These are phyloP conservation scores for Graptemys geographica DNA, from an alignment of 2,797 vertebrate genomes.

Conservation along the genomic window DNA sequence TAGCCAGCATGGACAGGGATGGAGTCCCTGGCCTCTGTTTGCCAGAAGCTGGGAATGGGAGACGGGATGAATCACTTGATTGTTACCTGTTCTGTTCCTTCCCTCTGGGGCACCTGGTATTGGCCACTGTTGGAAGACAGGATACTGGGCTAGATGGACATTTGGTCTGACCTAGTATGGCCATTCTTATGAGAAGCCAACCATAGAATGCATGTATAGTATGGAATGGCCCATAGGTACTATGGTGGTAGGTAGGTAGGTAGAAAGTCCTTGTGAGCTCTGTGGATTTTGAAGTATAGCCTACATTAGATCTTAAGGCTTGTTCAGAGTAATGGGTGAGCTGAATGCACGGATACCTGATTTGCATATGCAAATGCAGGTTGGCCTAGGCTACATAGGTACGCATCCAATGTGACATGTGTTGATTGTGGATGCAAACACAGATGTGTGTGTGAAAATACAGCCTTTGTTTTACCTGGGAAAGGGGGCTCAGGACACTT, in stretches of 20 bases:
- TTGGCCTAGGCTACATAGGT: background rate
- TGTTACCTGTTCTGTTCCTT: too few species aligned
- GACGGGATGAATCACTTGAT: too few species aligned
- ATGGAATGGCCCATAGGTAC: background rate
- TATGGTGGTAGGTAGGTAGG: background rate
- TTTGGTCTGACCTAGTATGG: too few species aligned
- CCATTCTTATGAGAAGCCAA: background rate
- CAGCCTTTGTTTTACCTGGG: background rate
- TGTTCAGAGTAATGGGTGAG: background rate
- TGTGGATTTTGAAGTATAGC: background rate
- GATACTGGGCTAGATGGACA: too few species aligned
- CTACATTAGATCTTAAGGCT: background rate
- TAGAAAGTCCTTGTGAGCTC: background rate
- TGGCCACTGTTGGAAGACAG: too few species aligned
- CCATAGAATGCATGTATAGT: background rate
- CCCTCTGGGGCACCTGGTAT: too few species aligned
- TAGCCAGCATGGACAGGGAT: too few species aligned
- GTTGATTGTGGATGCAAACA: background rate
- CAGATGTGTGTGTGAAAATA: background rate
- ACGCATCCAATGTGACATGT: background rate
- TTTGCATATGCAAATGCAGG: background rate
- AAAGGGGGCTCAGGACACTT: background rate
- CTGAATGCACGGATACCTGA: background rate
- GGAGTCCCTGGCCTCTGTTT: too few species aligned
- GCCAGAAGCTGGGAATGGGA: too few species aligned